Base-by-base conservation (phyloP, 1,140 invertebrate species). In the Drosophila pandora region DNA sequence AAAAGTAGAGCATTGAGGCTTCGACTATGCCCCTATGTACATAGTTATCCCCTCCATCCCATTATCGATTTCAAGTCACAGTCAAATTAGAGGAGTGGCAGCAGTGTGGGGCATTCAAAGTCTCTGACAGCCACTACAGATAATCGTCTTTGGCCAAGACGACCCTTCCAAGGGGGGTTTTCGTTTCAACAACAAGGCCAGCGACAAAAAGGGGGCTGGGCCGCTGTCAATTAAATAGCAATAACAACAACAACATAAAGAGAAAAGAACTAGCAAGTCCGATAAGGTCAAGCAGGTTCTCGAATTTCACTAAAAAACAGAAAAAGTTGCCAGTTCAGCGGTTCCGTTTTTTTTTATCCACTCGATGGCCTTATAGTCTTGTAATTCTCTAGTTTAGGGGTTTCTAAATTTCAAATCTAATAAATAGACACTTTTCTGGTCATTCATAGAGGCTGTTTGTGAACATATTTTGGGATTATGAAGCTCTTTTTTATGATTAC, bases 171-270 rank as follows among this genome's bases (percentile, higher is more conserved):
- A 10, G 39, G 13, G 50, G 61, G 48, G 47, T 21, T 21, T 52
- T 25, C n/a, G n/a, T n/a, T n/a, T n/a, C n/a, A n/a, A n/a, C 4
- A 10, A 10, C 21, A n/a, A 22, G 21, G 34, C 12, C 34, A 32
- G 30, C 32, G n/a, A 49, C 49, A n/a, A 32, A 41, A 54, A 21
- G 63, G 13, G 25, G 32, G 34, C 17, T 17, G 25, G 60, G n/a
- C 50, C 37, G 55, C n/a, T 83, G 81, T 80, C 73, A 74, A 80
- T 85, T 67, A 77, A 71, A 76, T 58, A 62, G 39, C 48, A 43
- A 76, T 48, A 71, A 45, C 54, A 70, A 48, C 21, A 45, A 61
- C 12, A 37, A 37, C 34, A 37, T 12, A 3, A 10, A 13, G 7
- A 37, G 45, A 41, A 49, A 48, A 37, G 28, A 37, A 37, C 34